phyloP scores from a whole-genome alignment of 2,797 vertebrate genomes.

The Antrozous pallidus region DNA sequence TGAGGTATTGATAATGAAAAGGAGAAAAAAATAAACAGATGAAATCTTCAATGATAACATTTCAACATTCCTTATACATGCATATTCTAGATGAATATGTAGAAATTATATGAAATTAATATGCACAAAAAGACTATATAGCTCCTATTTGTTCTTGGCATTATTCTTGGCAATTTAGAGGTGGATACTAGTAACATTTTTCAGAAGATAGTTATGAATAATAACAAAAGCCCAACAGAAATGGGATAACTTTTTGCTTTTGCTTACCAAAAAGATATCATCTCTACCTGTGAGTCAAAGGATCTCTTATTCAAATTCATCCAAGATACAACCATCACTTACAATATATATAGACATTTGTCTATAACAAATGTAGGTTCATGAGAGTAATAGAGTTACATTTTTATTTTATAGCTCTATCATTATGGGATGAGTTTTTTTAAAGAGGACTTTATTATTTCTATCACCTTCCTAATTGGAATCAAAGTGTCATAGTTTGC shows the following conservation, averaged over 20 bases:
- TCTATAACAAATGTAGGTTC: constrained; percentile 35
- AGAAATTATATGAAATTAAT: not conserved
- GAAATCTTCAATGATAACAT: not conserved
- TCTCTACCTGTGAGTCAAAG: constrained; percentile 11
- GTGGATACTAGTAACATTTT: not conserved
- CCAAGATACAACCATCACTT: not conserved
- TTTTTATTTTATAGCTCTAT: constrained; percentile 63
- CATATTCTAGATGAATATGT: not conserved
- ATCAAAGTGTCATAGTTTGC: constrained; percentile 51
- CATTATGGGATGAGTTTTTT: constrained; percentile 33
- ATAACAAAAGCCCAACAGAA: not conserved
- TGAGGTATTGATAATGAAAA: not conserved
- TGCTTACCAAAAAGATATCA: not conserved
- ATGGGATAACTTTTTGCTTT: not conserved
- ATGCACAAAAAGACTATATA: not conserved
- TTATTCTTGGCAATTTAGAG: not conserved
- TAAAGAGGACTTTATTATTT: constrained; percentile 61
- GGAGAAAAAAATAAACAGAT: not conserved
- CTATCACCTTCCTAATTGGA: constrained; percentile 54
- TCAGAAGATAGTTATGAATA: not conserved
- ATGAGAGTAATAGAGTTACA: constrained; percentile 9
- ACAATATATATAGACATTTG: constrained; percentile 30
- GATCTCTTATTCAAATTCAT: constrained; percentile 16
- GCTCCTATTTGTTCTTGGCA: not conserved
- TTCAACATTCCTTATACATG: not conserved